Base-by-base conservation (phyloP, 2,888 invertebrate species). In the Rosalia funebris region DNA sequence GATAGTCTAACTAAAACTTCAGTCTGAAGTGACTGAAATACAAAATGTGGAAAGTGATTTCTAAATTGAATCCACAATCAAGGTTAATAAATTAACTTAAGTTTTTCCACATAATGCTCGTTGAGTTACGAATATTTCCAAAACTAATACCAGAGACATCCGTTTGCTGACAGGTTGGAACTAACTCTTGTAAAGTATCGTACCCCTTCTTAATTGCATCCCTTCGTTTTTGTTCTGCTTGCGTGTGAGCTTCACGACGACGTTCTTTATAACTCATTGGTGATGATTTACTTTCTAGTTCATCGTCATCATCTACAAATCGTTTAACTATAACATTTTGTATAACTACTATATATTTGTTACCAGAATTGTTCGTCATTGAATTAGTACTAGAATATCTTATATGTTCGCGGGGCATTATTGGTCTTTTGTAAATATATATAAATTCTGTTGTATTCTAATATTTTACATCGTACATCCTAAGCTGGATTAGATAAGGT, bases 131-230 rank as follows among this genome's bases (percentile, higher is more conserved):
- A n/a, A n/a, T n/a, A n/a, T n/a, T n/a, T n/a, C n/a, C n/a, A n/a
- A n/a, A n/a, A n/a, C n/a, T 16, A 25, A 50, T 74, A 77, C 81
- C 93, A 14, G 93, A 92, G 17, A 94, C 88, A 80, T 97, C 97
- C 34, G 91, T 91, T 77, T 95, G 93, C 78, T 95, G 95, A 76
- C 97, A 97, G 53, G 93, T 95, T 0, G 97, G 97, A 9, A 98
- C 96, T 65, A 97, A 83, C 73, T 92, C 92, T 82, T 96, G 96
- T 12, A 98, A 84, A 1, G 93, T 92, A 80, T 97, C 96, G 80
- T 98, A 98, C 0, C 97, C 97, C 80, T 95, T 96, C 82, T 97
- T 98, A 64, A 98, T 98, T 1, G 97, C 96, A 86, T 98, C 97
- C 75, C 97, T 86, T 66, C 98, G 86, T 79, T 97, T 97, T 80